phyloP scores from a whole-genome alignment of 53 echinoderm and acorn worm species.

The Mesocentrotus franciscanus region DNA sequence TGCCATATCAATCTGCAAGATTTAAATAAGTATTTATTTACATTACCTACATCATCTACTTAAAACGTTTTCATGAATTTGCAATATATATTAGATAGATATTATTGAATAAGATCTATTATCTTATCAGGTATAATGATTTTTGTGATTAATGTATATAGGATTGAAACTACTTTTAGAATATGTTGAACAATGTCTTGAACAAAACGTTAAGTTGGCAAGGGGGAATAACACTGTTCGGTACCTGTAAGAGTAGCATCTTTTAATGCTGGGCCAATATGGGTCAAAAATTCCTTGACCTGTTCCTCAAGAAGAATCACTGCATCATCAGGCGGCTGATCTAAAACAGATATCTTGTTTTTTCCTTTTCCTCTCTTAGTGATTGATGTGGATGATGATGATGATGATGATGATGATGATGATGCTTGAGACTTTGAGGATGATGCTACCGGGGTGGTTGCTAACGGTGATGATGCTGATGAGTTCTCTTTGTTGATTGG shows the following conservation, averaged over 20 bases:
- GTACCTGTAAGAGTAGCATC: conserved; percentile 62
- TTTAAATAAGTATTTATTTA: no score
- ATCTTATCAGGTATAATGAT: no score
- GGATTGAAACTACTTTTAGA: no score
- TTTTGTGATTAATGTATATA: no score
- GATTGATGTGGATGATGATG: not conserved
- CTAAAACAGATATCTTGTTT: conserved; percentile 45
- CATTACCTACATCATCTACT: no score
- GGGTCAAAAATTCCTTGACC: conserved; percentile 51
- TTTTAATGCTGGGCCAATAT: conserved; percentile 49
- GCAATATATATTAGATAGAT: no score
- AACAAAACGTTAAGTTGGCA: not conserved
- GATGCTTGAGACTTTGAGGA: not conserved
- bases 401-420: not conserved
- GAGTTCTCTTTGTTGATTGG: conserved; percentile 37
- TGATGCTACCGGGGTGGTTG: not conserved
- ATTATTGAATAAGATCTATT: no score
- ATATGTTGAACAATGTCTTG: no score
- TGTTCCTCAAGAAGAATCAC: conserved; percentile 30
- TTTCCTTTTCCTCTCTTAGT: conserved; percentile 27
- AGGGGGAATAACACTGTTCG: not conserved
- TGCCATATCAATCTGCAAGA: no score
- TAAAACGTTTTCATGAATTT: no score
- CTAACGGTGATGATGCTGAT: not conserved
- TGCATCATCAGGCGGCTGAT: conserved; percentile 46